Evolutionary conservation across 2,888 invertebrate genomes (phyloP).

Genomic region (Crematogaster levior): DNA sequence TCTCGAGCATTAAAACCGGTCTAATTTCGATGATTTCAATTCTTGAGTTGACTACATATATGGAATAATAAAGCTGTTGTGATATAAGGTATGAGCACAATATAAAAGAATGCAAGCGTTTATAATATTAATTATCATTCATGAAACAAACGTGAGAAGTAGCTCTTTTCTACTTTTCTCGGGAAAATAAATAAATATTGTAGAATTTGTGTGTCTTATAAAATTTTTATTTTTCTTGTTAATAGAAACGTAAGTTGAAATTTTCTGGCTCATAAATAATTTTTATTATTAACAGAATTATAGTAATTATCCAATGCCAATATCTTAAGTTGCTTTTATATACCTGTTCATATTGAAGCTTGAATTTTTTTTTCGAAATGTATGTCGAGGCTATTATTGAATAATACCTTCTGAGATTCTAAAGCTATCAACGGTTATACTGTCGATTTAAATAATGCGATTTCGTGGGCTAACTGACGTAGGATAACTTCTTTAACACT

Average conservation of each 20-base stretch:
- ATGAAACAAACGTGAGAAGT: background rate
- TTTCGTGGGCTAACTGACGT: slow-evolving; percentile 5
- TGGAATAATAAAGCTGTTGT: background rate
- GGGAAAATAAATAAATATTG: background rate
- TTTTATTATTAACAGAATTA: background rate
- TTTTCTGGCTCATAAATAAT: background rate
- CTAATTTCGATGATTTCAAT: slow-evolving; percentile 36
- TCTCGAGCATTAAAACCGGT: slow-evolving; percentile 40
- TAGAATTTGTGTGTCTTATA: background rate
- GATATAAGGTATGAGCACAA: background rate
- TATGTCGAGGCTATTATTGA: slow-evolving; percentile 25
- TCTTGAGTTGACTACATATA: background rate
- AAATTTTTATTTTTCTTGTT: background rate
- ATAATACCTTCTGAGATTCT: slow-evolving; percentile 1
- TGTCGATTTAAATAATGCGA: slow-evolving; percentile 41
- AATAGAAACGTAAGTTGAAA: background rate
- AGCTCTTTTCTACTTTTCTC: background rate
- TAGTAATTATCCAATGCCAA: background rate
- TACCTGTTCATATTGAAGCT: background rate
- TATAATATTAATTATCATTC: background rate
- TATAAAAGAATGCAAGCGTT: background rate
- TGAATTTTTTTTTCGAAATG: slow-evolving; percentile 13
- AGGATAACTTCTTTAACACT: slow-evolving; percentile 11
- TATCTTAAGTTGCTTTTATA: background rate
- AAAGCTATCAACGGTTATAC: background rate